phyloP scores from a whole-genome alignment of 2,113 vertebrate genomes.

The Neogobius melanostomus region DNA sequence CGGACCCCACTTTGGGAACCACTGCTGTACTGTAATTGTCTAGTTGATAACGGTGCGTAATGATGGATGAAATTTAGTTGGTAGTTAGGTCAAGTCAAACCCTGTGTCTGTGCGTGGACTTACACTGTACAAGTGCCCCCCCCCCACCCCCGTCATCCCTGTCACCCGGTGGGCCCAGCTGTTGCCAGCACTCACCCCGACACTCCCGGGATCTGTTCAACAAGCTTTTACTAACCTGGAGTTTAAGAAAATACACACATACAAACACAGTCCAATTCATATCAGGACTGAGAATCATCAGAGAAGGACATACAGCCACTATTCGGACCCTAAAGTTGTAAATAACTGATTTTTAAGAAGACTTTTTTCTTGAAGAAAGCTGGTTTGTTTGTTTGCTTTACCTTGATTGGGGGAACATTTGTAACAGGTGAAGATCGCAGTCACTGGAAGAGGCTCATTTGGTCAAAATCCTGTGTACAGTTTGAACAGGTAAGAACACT shows the following conservation, averaged over 20 bases:
- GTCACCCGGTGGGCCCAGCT: constrained; percentile 65
- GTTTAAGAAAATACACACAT: constrained; percentile 15
- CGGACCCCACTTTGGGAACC: no score
- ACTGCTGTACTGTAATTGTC: no score
- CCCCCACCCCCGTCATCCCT: constrained; percentile 46
- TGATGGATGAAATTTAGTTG: no score
- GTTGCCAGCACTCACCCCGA: constrained; percentile 68
- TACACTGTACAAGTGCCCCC: constrained; percentile 25
- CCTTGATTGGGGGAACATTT: not conserved
- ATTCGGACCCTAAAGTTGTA: not conserved
- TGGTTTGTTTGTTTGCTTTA: constrained; percentile 9
- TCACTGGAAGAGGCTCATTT: not conserved
- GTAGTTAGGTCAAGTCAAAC: no score
- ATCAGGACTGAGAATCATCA: constrained; percentile 32
- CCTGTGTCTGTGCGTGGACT: constrained; percentile 26
- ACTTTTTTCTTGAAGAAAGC: constrained; percentile 7
- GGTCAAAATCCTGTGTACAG: not conserved
- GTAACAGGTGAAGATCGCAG: not conserved
- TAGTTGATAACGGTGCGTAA: no score
- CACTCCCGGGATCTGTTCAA: constrained; percentile 41
- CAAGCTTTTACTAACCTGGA: constrained; percentile 37
- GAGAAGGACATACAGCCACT: constrained; percentile 12
- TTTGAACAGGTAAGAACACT: not conserved
- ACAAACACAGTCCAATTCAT: constrained; percentile 19
- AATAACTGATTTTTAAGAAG: not conserved